Percentiles rank a stretch among this genome's conserved stretches.
phyloP scores from a whole-genome alignment of 2,113 vertebrate genomes.

The Carollia perspicillata region DNA sequence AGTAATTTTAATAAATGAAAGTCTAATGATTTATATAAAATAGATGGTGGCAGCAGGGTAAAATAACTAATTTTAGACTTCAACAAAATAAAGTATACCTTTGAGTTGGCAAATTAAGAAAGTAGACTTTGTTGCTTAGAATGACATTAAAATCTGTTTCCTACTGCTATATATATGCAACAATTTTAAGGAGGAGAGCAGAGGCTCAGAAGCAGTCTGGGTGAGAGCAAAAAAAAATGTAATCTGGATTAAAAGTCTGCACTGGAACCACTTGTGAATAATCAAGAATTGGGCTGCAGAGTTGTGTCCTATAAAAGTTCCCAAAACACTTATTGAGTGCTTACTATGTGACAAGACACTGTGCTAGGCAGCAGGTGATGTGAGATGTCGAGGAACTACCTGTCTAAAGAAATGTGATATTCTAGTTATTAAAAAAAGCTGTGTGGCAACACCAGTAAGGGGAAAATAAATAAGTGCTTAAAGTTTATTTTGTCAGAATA shows the following conservation, averaged over 20 bases:
- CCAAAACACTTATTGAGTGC: background rate
- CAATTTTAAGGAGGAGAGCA: background rate
- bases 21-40: background rate
- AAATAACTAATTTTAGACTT: background rate
- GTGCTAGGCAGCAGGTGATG: background rate
- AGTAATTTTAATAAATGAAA: background rate
- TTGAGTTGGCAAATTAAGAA: constrained; percentile 8
- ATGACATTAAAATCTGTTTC: background rate
- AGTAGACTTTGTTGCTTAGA: background rate
- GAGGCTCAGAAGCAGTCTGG: background rate
- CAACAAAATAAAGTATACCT: background rate
- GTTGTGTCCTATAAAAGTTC: background rate
- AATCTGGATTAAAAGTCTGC: background rate
- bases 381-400: background rate
- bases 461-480: background rate
- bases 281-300: background rate
- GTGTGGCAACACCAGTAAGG: background rate
- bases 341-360: background rate
- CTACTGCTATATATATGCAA: background rate
- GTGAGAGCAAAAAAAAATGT: background rate
- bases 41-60: background rate
- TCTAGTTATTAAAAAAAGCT: background rate
- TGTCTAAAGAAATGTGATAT: background rate
- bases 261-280: background rate
- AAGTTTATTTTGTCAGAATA: constrained; percentile 17